Evolutionary conservation across 2,888 invertebrate species (phyloP), one percentile per base, ranked within the genome.

Genomic region (Hofmannophila pseudospretella): DNA sequence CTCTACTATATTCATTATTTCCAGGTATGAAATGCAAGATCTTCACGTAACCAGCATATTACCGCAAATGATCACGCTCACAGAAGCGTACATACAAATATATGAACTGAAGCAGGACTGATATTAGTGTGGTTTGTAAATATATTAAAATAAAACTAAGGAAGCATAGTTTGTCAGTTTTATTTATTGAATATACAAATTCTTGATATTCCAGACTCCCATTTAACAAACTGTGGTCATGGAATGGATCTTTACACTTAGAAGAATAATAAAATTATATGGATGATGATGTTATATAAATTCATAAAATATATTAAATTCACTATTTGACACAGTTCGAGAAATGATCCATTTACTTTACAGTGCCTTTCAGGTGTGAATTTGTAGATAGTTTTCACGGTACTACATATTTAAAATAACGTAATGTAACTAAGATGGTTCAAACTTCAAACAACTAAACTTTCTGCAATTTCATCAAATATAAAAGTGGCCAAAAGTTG

Each of bases 21-120:
- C 14, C 64, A 59, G 92, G 93, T 70, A 95, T 89, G 79, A 96
- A 92, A 88, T 97, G 96, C 96, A 96, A 85, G 99, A 99, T 88
- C 90, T 99, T 37, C 99, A 99, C 67, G 99, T 99, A 0, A 97
- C 95, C 4, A 98, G 98, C 75, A 99, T 99, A 62, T 88, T 99
- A 40, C 99, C 99, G 3, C 99, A 99, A 82, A 99, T 99, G 98
- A 99, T 99, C 43, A 98, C 99, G 0, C 88, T 99, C 11, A 98
- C 99, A 1, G 99, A 99, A 84, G 97, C 98, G 2, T 99, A 99
- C 70, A 98, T 99, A 67, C 99, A 99, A 77, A 91, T 93, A 56
- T 93, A 93, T 79, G 92, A 93, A 74, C 67, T 86, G 35, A 88
- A 86, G 43, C 78, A 81, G 67, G 86, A 87, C 63, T 82, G 62